Evolutionary conservation across 1,140 invertebrate species (phyloP).

Genomic region (Apocrypta bakeri): DNA sequence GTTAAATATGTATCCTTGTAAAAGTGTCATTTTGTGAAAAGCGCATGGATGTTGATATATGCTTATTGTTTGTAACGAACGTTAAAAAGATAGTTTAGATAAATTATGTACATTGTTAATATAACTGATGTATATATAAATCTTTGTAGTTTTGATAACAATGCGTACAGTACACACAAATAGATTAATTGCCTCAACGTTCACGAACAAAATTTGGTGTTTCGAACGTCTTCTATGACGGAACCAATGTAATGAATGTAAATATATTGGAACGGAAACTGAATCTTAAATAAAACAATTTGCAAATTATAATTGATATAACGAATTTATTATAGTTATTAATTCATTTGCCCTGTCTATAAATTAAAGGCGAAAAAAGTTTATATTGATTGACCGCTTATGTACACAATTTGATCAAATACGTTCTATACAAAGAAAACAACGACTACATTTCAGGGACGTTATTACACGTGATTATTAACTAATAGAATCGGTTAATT

Average conservation of each 20-base stretch:
- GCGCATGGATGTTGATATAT: conserved; percentile 15
- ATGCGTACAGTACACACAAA: neutral
- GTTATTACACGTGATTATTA: neutral
- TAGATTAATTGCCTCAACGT: neutral
- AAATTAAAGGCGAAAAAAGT: conserved; percentile 18
- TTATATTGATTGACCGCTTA: conserved; percentile 19
- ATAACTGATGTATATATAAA: conserved; percentile 17
- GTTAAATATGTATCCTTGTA: conserved; percentile 23
- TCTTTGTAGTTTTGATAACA: conserved; percentile 22
- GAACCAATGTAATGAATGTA: neutral
- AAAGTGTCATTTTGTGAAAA: conserved; percentile 10
- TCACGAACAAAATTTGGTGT: neutral
- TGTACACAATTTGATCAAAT: conserved; percentile 32
- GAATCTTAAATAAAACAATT: neutral
- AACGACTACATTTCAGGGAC: neutral
- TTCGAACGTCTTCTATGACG: neutral
- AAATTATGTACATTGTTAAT: conserved; percentile 1
- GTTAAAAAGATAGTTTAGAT: neutral
- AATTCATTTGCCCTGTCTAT: conserved; percentile 6
- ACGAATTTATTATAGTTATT: conserved; percentile 35
- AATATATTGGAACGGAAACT: neutral
- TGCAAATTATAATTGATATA: neutral
- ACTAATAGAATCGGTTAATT: neutral
- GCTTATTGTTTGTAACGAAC: neutral
- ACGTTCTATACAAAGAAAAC: conserved; percentile 19